Evolutionary conservation across 2,888 invertebrate species (phyloP).

Genomic region (Pseudococcus viburni): DNA sequence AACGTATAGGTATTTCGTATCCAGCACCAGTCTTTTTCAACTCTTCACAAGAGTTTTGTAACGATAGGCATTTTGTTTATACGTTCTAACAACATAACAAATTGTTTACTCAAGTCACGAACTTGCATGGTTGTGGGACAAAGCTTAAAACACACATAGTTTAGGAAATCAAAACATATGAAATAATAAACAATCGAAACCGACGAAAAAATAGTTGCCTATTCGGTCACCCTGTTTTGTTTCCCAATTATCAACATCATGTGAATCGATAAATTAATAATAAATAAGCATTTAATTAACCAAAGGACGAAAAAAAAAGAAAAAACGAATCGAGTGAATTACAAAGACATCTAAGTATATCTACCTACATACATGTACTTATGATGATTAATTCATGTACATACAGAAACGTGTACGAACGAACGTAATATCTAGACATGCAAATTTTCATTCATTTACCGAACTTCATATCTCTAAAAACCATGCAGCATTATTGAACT

Average conservation of each 20-base stretch:
- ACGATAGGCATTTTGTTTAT: neutral
- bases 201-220: constrained; percentile 19
- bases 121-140: neutral
- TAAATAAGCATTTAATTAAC: constrained; percentile 13
- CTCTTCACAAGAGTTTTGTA: neutral
- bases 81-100: neutral
- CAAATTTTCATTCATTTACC: neutral
- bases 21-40: neutral
- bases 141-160: neutral
- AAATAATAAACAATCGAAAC: constrained; percentile 11
- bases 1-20: no score
- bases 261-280: neutral
- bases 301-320: neutral
- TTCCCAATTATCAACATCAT: neutral
- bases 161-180: neutral
- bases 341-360: neutral
- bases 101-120: neutral
- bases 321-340: neutral
- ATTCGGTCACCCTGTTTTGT: neutral
- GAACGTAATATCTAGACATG: neutral
- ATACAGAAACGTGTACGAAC: neutral
- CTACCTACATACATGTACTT: neutral
- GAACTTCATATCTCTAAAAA: neutral
- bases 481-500: neutral
- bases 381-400: neutral